Percentiles rank a stretch among this genome's conserved stretches.
phyloP scores from a whole-genome alignment of 2,888 invertebrate genomes.

The Byasa hedistus region DNA sequence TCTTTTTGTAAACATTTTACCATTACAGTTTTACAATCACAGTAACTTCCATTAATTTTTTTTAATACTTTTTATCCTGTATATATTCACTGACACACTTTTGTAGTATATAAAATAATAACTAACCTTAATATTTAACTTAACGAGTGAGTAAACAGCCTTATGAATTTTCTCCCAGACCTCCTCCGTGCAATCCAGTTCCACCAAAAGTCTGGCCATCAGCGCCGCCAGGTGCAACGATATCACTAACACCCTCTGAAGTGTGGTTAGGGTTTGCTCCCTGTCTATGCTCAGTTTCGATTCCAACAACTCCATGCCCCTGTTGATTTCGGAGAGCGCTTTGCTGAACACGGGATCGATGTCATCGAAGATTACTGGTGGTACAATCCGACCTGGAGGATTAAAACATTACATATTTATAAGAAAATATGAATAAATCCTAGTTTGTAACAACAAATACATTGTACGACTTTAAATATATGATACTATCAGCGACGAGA shows the following conservation, averaged over 20 bases:
- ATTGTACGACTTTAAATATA: too few species aligned
- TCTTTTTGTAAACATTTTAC: too few species aligned
- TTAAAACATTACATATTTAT: too few species aligned
- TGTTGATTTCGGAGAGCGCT: constrained; percentile 87
- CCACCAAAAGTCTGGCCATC: constrained; percentile 83
- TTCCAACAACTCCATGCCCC: constrained; percentile 81
- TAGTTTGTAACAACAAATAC: too few species aligned
- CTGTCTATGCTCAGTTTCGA: constrained; percentile 82
- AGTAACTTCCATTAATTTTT: too few species aligned
- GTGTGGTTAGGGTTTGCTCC: constrained; percentile 84
- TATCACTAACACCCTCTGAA: constrained; percentile 92
- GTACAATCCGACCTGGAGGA: constrained; percentile 83
- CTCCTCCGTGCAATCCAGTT: constrained; percentile 73
- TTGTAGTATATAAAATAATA: too few species aligned
- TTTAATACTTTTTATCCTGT: too few species aligned
- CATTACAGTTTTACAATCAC: too few species aligned
- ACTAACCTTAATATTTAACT: constrained; percentile 82
- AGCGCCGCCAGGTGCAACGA: constrained; percentile 91
- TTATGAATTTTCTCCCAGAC: constrained; percentile 82
- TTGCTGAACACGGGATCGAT: constrained; percentile 90
- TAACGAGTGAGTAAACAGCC: constrained; percentile 88
- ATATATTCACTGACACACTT: too few species aligned
- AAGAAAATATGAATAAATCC: too few species aligned
- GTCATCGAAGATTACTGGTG: constrained; percentile 89
- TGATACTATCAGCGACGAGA: too few species aligned